Percentiles rank a stretch among this genome's conserved stretches.
phyloP scores from a whole-genome alignment of 1,140 invertebrate genomes.

The Dendroctonus ponderosae region DNA sequence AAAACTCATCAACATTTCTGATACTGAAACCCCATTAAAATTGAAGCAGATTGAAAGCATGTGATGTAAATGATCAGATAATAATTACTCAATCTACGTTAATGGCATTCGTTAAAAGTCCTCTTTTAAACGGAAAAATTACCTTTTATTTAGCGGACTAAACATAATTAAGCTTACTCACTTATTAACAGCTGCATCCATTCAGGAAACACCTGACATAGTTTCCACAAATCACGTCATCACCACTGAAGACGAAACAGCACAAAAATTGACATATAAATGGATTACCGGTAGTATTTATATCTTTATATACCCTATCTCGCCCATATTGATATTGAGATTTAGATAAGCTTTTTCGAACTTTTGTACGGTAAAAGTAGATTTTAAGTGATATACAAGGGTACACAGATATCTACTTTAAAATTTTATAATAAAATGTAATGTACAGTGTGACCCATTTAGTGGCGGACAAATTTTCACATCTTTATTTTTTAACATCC shows the following conservation, averaged over 20 bases:
- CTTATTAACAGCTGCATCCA: background rate
- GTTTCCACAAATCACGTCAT: background rate
- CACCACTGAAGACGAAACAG: background rate
- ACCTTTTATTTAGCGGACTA: too few species aligned
- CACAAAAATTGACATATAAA: conserved; percentile 26
- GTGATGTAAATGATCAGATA: too few species aligned
- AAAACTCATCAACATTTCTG: too few species aligned
- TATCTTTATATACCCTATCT: conserved; percentile 20
- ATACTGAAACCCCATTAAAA: too few species aligned
- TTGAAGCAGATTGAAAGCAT: too few species aligned
- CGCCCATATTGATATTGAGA: conserved; percentile 31
- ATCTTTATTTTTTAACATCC: background rate
- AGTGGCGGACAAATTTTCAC: background rate
- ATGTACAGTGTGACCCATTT: background rate
- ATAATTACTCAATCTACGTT: too few species aligned
- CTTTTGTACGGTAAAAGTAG: background rate
- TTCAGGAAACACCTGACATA: background rate
- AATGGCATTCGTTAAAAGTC: too few species aligned
- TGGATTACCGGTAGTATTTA: conserved; percentile 31
- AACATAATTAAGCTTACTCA: background rate
- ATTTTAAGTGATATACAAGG: conserved; percentile 4
- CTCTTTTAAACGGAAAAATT: too few species aligned
- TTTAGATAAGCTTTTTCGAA: conserved; percentile 29
- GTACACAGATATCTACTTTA: conserved; percentile 1
- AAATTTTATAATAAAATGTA: background rate